These are phyloP conservation scores for Peromyscus melanophrys DNA, from an alignment of 2,797 vertebrate species.

Conservation along the genomic window DNA sequence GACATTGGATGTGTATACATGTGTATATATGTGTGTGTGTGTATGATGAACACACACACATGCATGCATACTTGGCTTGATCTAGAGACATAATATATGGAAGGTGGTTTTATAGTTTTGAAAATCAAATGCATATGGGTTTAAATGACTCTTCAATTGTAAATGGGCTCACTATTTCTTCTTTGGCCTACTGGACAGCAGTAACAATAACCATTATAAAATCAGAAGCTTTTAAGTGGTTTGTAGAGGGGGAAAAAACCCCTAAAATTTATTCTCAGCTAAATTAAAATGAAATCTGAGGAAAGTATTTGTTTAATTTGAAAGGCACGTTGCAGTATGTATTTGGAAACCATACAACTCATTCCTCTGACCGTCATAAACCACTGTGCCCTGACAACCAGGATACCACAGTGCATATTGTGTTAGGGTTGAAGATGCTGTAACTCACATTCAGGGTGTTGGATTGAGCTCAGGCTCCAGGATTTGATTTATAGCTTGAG, in stretches of 20 bases:
- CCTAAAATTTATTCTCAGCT: constrained; percentile 8
- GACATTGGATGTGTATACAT: neutral
- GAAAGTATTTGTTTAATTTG: constrained; percentile 65
- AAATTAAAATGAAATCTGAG: constrained; percentile 71
- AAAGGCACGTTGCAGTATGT: constrained; percentile 55
- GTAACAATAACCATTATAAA: constrained; percentile 54
- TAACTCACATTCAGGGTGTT: constrained; percentile 80
- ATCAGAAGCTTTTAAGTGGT: constrained; percentile 51
- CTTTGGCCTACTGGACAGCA: neutral
- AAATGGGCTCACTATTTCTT: constrained; percentile 36
- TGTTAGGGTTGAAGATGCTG: constrained; percentile 73
- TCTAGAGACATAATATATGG: constrained; percentile 13
- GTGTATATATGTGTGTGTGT: neutral
- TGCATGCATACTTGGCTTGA: constrained; percentile 12
- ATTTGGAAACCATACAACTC: constrained; percentile 72
- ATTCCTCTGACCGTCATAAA: constrained; percentile 72
- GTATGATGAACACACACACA: neutral
- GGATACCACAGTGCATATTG: constrained; percentile 65
- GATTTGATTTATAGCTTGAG: constrained; percentile 88
- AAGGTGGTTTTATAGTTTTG: constrained; percentile 29
- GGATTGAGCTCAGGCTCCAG: constrained; percentile 79
- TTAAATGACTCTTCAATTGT: constrained; percentile 7
- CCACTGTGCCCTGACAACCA: constrained; percentile 64
- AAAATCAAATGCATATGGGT: constrained; percentile 54
- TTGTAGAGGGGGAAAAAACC: neutral